Conservation (phyloP, 1,140 invertebrate genomes). For the Diorhabda sublineata region DNA sequence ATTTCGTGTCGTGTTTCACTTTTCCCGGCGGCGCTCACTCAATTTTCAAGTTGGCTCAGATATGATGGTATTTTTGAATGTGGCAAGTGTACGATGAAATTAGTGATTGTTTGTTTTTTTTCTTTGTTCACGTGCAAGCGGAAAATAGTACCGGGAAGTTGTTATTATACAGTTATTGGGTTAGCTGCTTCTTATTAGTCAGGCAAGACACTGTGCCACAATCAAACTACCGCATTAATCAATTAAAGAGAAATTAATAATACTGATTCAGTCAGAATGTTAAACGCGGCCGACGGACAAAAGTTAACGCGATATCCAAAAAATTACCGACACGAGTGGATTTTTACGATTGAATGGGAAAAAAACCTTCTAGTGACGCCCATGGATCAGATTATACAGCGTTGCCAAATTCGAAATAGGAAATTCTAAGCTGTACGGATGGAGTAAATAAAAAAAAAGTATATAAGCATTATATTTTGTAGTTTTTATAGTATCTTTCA, state of each 20-base stretch:
- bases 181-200: conserved; percentile 38
- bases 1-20: conserved; percentile 33
- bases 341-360: no score
- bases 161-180: conserved; percentile 20
- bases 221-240: conserved; percentile 54
- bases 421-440: no score
- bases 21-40: conserved; percentile 47
- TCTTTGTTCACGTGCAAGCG: conserved; percentile 30
- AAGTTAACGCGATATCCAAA: background rate
- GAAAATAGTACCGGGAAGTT: conserved; percentile 18
- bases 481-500: no score
- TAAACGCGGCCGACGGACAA: background rate
- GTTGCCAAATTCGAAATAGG: no score
- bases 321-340: no score
- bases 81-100: conserved; percentile 54
- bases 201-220: conserved; percentile 56
- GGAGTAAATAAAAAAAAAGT: no score
- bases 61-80: conserved; percentile 65
- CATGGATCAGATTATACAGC: no score
- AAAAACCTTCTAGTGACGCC: no score
- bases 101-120: conserved; percentile 14
- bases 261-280: conserved; percentile 1
- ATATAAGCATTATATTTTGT: no score
- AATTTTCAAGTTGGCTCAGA: conserved; percentile 56
- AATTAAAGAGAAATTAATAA: conserved; percentile 23